Evolutionary conservation across 2,888 invertebrate genomes (phyloP).

Genomic region (Capitulum mitella): DNA sequence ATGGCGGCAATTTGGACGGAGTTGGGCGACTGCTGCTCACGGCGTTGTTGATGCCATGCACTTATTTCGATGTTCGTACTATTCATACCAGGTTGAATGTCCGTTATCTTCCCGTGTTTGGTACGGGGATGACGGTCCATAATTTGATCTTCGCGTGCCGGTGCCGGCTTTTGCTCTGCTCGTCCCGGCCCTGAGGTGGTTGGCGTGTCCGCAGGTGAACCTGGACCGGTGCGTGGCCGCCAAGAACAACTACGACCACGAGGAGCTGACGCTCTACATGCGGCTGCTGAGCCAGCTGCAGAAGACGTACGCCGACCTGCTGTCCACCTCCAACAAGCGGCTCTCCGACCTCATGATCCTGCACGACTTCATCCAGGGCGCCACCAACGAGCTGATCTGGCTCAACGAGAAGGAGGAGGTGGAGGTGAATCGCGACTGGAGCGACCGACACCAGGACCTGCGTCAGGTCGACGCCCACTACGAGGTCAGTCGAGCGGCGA

Average conservation of each 20-base stretch:
- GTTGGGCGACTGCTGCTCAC: too few species aligned
- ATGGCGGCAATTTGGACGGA: too few species aligned
- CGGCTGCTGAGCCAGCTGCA: conserved; percentile 86
- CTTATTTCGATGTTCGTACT: too few species aligned
- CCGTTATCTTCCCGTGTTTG: too few species aligned
- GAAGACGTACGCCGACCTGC: conserved; percentile 85
- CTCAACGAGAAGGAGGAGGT: conserved; percentile 92
- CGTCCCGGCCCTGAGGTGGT: too few species aligned
- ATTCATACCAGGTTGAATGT: too few species aligned
- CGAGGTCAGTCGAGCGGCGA: conserved; percentile 61
- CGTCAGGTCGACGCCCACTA: conserved; percentile 89
- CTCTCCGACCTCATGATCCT: conserved; percentile 88
- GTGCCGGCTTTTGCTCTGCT: too few species aligned
- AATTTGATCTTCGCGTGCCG: too few species aligned
- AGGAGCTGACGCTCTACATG: conserved; percentile 83
- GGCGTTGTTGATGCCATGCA: too few species aligned
- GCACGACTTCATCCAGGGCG: conserved; percentile 63
- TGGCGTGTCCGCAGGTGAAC: conserved; percentile 50
- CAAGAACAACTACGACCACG: conserved; percentile 72
- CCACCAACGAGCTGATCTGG: conserved; percentile 93
- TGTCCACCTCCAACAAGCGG: conserved; percentile 70
- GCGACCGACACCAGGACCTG: conserved; percentile 84
- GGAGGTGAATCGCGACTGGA: conserved; percentile 94
- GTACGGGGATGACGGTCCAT: too few species aligned
- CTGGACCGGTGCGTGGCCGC: conserved; percentile 80